Percentiles rank a stretch among this genome's conserved stretches.
phyloP scores from a whole-genome alignment of 2,888 invertebrate genomes.

The Diadegma fenestrale region DNA sequence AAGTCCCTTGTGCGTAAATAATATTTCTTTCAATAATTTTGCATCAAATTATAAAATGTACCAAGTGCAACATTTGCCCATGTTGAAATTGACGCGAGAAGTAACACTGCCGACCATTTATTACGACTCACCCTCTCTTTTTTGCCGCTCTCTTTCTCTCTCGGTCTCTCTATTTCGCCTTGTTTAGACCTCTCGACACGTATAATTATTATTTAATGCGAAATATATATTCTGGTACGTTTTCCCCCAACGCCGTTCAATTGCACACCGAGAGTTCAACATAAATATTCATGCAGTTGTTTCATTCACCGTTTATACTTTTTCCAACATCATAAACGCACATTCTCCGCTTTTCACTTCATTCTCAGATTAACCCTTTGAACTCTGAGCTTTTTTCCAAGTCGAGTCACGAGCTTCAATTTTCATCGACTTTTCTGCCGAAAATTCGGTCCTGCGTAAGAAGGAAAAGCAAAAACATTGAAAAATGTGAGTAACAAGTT shows the following conservation, averaged over 20 bases:
- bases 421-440: not conserved
- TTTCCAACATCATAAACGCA: conserved; percentile 22
- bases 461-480: not conserved
- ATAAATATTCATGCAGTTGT: conserved; percentile 57
- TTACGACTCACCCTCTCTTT: conserved; percentile 17
- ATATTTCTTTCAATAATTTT: conserved; percentile 58
- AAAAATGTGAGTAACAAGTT: not conserved
- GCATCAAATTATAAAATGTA: conserved; percentile 55
- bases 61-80: conserved; percentile 50
- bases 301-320: conserved; percentile 45
- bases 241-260: conserved; percentile 30
- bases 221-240: conserved; percentile 36
- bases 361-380: conserved; percentile 22
- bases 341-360: conserved; percentile 40
- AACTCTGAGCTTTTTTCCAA: not conserved
- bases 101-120: conserved; percentile 39
- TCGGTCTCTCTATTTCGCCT: conserved; percentile 22
- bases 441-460: not conserved
- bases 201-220: conserved; percentile 53
- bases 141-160: conserved; percentile 10
- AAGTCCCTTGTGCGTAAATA: conserved; percentile 30
- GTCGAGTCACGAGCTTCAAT: not conserved
- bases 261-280: conserved; percentile 14
- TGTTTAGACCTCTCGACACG: conserved; percentile 37
- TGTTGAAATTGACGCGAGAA: conserved; percentile 21